phyloP scores from a whole-genome alignment of 2,797 vertebrate species.

The Momotus momota region DNA sequence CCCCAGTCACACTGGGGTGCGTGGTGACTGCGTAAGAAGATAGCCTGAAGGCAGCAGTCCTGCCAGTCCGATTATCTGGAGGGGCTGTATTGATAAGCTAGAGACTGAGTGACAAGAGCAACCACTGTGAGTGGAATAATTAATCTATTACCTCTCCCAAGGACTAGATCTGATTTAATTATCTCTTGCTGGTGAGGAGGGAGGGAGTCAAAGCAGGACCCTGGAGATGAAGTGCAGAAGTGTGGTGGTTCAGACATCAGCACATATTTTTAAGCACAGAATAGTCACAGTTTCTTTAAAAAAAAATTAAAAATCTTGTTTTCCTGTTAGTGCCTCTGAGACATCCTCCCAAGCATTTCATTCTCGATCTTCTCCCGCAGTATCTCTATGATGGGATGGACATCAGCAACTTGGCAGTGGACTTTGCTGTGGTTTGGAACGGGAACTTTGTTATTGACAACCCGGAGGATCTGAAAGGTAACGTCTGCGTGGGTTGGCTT shows the following conservation, averaged over 20 bases:
- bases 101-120: constrained; percentile 38
- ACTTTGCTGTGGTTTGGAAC: constrained; percentile 98
- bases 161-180: constrained; percentile 65
- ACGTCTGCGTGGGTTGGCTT: neutral
- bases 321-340: neutral
- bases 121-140: constrained; percentile 40
- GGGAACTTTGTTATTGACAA: constrained; percentile 99
- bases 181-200: constrained; percentile 20
- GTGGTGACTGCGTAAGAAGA: neutral
- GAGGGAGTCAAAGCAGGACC: constrained; percentile 13
- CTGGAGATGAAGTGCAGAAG: neutral
- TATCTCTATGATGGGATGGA: constrained; percentile 97
- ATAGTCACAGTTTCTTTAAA: neutral
- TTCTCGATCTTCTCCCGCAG: constrained; percentile 65
- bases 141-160: constrained; percentile 52
- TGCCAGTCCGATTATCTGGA: neutral
- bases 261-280: neutral
- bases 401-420: constrained; percentile 93
- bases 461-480: constrained; percentile 95
- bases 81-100: constrained; percentile 19
- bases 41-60: constrained; percentile 14
- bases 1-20: neutral
- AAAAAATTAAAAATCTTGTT: neutral
- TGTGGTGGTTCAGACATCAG: neutral
- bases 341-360: neutral